Evolutionary conservation across 1,140 invertebrate genomes (phyloP), one percentile per base, ranked within the genome.

Genomic region (Zaprionus ghesquierei): DNA sequence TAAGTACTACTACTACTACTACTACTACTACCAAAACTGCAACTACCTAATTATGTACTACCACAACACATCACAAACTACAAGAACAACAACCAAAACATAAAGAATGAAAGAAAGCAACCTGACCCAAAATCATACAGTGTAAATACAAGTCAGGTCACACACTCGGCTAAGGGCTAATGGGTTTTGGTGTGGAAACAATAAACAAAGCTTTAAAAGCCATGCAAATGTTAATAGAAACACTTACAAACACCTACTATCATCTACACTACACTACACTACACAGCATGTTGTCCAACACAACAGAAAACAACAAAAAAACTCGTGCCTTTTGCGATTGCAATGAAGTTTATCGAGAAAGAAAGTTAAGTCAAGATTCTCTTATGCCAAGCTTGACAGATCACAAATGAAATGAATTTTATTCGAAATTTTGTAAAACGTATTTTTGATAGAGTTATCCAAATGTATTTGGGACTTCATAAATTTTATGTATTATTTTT

Each of bases 261-360:
- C 46, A 60, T 50, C 49, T 29, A 51, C 44, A 31, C n/a, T 23
- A 46, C n/a, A 53, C 15, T n/a, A 6, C n/a, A 22, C 13, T n/a
- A 49, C 9, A 27, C 27, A 12, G 18, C 33, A n/a, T n/a, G n/a
- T n/a, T n/a, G n/a, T n/a, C 3, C 6, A 29, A 29, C 6, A 29
- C 25, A 29, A 29, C 6, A 29, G 1, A 29, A 9, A 29, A 29
- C 6, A 25, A 44, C 8, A 69, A 56, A 29, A 54, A 68, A 63
- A 54, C 41, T 58, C 65, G 81, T 85, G 81, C 81, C 81, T 85
- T 85, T 25, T 59, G 59, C 66, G 69, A 58, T 23, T 65, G 61
- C 38, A 56, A 46, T 18, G n/a, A 60, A 22, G 2, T 41, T 41
- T 41, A 8, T n/a, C 35, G 2, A 41, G 35, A 3, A 41, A 15